phyloP scores from a whole-genome alignment of 35 echinoderm and acorn worm species.

The Apostichopus parvimensis region DNA sequence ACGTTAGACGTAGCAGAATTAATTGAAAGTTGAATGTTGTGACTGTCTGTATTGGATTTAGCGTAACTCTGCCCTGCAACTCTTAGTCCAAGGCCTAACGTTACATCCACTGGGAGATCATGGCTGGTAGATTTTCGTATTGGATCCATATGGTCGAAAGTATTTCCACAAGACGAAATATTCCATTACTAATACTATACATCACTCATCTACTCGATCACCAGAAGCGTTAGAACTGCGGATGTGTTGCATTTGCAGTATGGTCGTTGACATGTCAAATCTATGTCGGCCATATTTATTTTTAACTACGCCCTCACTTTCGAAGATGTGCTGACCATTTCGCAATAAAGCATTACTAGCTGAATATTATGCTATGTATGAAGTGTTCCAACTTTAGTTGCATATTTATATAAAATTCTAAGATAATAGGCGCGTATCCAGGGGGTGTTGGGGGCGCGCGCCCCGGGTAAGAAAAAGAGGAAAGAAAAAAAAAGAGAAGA shows the following conservation, averaged over 20 bases:
- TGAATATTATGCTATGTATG: too few species aligned
- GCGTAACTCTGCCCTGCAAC: neutral
- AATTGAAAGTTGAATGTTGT: neutral
- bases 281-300: conserved; percentile 29
- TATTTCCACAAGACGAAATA: neutral
- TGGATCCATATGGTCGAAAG: conserved; percentile 33
- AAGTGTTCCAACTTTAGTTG: too few species aligned
- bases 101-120: conserved; percentile 27
- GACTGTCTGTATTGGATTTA: neutral
- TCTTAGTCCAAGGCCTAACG: neutral
- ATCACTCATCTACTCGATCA: neutral
- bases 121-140: conserved; percentile 12
- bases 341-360: neutral
- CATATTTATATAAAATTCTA: too few species aligned
- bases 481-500: too few species aligned
- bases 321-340: neutral
- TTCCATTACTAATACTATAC: neutral
- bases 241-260: neutral
- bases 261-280: conserved; percentile 30
- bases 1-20: too few species aligned
- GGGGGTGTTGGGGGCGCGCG: too few species aligned
- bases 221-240: neutral
- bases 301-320: conserved; percentile 1
- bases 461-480: too few species aligned
- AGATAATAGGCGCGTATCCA: too few species aligned